These are phyloP conservation scores for Leucoma salicis DNA, from an alignment of 2,888 invertebrate species.

Conservation along the genomic window DNA sequence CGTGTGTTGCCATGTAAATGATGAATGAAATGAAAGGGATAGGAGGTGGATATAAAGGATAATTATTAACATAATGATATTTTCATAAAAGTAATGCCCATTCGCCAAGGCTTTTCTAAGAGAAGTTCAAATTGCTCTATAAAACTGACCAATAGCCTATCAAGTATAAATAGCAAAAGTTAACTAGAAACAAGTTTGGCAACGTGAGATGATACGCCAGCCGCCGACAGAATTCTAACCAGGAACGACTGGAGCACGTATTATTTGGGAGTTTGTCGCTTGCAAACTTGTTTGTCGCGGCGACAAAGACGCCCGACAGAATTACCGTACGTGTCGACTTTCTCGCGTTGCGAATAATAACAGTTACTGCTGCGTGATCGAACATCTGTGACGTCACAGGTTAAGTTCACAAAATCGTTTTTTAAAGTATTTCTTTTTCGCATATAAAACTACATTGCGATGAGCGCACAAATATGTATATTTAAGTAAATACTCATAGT, in stretches of 20 bases:
- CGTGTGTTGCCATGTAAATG: too few relatives aligned
- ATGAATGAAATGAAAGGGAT: too few relatives aligned
- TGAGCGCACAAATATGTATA: too few relatives aligned
- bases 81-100: too few relatives aligned
- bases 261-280: conserved; percentile 44
- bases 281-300: conserved; percentile 38
- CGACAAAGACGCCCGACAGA: conserved; percentile 42
- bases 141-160: conserved; percentile 2
- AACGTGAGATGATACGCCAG: conserved; percentile 40
- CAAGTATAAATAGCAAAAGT: conserved; percentile 4
- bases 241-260: conserved; percentile 37
- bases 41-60: too few relatives aligned
- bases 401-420: background rate
- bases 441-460: too few relatives aligned
- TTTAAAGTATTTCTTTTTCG: too few relatives aligned
- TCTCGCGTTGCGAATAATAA: conserved; percentile 32
- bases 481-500: too few relatives aligned
- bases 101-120: background rate
- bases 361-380: conserved; percentile 28
- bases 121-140: background rate
- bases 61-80: too few relatives aligned
- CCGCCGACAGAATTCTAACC: conserved; percentile 39
- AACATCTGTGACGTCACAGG: conserved; percentile 13
- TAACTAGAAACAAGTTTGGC: conserved; percentile 25
- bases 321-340: conserved; percentile 41